These are phyloP conservation scores for Capitulum mitella DNA, from an alignment of 2,888 invertebrate species.

Conservation along the genomic window DNA sequence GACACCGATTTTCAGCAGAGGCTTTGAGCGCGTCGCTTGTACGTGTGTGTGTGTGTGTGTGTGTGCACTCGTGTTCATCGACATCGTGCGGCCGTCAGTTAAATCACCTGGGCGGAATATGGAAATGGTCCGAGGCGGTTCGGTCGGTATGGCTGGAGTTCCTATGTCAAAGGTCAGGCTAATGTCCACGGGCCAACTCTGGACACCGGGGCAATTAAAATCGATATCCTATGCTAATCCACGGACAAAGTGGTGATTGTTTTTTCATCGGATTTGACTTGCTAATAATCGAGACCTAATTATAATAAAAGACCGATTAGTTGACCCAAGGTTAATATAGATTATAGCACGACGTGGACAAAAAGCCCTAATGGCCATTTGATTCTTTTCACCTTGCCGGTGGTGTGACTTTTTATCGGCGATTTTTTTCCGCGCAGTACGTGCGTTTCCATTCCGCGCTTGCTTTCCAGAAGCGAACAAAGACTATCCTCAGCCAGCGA, in stretches of 20 bases:
- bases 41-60: not conserved
- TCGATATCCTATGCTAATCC: conserved; percentile 19
- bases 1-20: no score
- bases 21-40: no score
- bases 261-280: conserved; percentile 20
- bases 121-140: not conserved
- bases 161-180: not conserved
- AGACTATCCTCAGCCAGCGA: not conserved
- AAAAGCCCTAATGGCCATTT: conserved; percentile 18
- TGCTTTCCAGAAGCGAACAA: not conserved
- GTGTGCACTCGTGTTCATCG: not conserved
- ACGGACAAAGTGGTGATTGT: conserved; percentile 16
- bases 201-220: not conserved
- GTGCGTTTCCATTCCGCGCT: not conserved
- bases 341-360: conserved; percentile 1
- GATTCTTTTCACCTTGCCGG: conserved; percentile 22
- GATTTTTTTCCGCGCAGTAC: not conserved
- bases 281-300: not conserved
- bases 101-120: not conserved
- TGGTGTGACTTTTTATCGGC: conserved; percentile 4
- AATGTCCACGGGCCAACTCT: not conserved
- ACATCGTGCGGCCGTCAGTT: not conserved
- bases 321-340: conserved; percentile 23
- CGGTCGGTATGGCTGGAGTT: not conserved
- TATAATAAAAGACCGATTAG: conserved; percentile 16